These are phyloP conservation scores for Drosophila serrata DNA, from an alignment of 1,140 invertebrate species.

Conservation along the genomic window DNA sequence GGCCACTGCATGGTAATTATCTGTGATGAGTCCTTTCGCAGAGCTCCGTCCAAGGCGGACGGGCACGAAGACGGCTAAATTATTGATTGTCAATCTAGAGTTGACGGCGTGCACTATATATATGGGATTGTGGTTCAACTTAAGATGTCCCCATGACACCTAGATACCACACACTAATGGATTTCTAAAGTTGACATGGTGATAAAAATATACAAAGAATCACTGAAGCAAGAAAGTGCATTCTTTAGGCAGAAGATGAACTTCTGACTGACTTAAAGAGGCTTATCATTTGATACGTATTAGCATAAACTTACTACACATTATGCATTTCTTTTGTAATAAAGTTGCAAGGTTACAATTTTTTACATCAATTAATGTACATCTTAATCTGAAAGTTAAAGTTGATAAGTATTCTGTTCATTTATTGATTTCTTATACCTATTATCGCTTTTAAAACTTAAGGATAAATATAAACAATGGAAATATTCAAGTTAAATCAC, in stretches of 20 bases:
- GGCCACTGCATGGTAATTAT: constrained; percentile 50
- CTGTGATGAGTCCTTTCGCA: constrained; percentile 44
- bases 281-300: too few species aligned
- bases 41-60: constrained; percentile 3
- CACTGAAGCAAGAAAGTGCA: not conserved
- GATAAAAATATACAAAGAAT: not conserved
- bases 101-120: constrained; percentile 4
- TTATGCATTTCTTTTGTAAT: not conserved
- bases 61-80: constrained; percentile 30
- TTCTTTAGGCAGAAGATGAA: not conserved
- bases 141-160: constrained; percentile 19
- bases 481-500: not conserved
- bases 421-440: not conserved
- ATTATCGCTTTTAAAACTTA: too few species aligned
- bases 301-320: too few species aligned
- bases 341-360: too few species aligned
- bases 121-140: constrained; percentile 7
- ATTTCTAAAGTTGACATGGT: not conserved
- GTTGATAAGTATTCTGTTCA: not conserved
- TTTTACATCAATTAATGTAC: too few species aligned
- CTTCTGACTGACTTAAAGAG: too few species aligned
- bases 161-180: constrained; percentile 17
- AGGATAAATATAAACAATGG: not conserved
- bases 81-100: constrained; percentile 48
- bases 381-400: not conserved